Evolutionary conservation across 2,888 invertebrate genomes (phyloP), one percentile per base, ranked within the genome.

Genomic region (Philereme transversata): DNA sequence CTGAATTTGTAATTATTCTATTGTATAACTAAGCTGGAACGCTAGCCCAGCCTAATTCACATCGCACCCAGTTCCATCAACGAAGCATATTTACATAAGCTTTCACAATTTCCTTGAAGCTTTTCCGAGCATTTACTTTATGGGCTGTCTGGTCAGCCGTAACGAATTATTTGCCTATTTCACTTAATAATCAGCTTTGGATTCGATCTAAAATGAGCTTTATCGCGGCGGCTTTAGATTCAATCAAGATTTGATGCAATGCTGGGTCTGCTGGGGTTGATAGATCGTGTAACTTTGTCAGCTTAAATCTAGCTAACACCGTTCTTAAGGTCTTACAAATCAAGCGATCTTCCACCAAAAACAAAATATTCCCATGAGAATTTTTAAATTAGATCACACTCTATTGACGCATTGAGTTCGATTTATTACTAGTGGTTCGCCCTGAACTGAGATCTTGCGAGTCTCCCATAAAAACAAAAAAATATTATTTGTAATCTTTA

Each of bases 81-180:
- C 49, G 34, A 57, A 36, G 51, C 54, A 55, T 64, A 51, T 64
- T 64, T 57, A 50, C 55, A 55, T 62, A 55, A 51, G 57, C 64
- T 57, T 54, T 61, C 57, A 50, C 59, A 65, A 62, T 65, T 62
- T 62, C 59, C 61, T 58, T 51, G 49, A 56, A 58, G 56, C 59
- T 53, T 64, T 60, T 50, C 56, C 57, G 54, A 55, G 40, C 44
- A 57, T 64, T 58, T 59, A 48, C 9, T 22, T 44, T 51, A 55
- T 55, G 41, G 45, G n/a, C 50, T 40, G 49, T 10, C 59, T 52
- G 48, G 48, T 51, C 55, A 40, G 40, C 58, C 58, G 56, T 51
- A 55, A 56, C 56, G 36, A 40, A 51, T 41, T 55, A 36, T 58
- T 34, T 48, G 47, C 9, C 50, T 38, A 11, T 47, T 41, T 36